Evolutionary conservation across 2,888 invertebrate species (phyloP).

Genomic region (Bedellia somnulentella): DNA sequence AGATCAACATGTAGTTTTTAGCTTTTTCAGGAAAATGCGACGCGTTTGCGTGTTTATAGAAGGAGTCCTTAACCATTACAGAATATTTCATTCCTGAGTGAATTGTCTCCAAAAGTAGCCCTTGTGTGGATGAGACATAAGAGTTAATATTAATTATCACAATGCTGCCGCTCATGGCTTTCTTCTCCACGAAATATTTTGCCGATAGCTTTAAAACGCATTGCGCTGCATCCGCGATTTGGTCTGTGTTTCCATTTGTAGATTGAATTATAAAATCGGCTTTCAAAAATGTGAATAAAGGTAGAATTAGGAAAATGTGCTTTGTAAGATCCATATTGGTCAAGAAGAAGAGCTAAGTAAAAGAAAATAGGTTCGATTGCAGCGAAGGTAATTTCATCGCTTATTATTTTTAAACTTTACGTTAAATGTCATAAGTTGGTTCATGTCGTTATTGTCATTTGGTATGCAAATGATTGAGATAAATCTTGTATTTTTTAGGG

Average conservation of each 20-base stretch:
- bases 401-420: no score
- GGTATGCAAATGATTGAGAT: no score
- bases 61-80: slow-evolving; percentile 55
- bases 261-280: no score
- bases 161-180: slow-evolving; percentile 50
- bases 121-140: slow-evolving; percentile 35
- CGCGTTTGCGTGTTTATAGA: slow-evolving; percentile 47
- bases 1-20: slow-evolving; percentile 56
- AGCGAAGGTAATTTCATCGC: no score
- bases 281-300: no score
- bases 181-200: slow-evolving; percentile 54
- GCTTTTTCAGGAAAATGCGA: slow-evolving; percentile 57
- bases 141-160: slow-evolving; percentile 54
- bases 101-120: slow-evolving; percentile 38
- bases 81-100: slow-evolving; percentile 48
- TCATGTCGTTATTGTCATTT: no score
- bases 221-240: slow-evolving; percentile 42
- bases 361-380: no score
- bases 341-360: no score
- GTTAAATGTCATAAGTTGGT: no score
- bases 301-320: no score
- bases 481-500: no score
- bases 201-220: slow-evolving; percentile 55
- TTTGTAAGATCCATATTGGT: no score
- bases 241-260: slow-evolving; percentile 30